Conservation (phyloP, 2,797 vertebrate species). For the Sebastes hubbsi region DNA sequence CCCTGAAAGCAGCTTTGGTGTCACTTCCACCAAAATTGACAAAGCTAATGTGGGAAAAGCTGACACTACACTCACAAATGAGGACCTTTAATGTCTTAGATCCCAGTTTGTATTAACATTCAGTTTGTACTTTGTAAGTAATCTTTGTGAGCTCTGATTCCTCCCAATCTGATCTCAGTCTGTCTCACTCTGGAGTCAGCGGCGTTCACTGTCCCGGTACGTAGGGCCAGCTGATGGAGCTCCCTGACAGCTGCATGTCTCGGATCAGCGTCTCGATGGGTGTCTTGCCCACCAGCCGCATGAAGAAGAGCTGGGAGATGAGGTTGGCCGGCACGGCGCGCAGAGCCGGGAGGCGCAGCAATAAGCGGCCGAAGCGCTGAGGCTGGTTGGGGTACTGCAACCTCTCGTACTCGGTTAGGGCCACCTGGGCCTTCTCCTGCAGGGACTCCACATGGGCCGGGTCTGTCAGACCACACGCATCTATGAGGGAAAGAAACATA, state of each 20-base stretch:
- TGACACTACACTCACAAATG: slow-evolving; percentile 5
- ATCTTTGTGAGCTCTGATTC: slow-evolving; percentile 33
- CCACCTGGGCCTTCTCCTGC: slow-evolving; percentile 97
- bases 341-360: slow-evolving; percentile 92
- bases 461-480: slow-evolving; percentile 94
- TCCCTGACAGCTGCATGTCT: slow-evolving; percentile 97
- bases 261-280: slow-evolving; percentile 97
- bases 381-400: slow-evolving; percentile 93
- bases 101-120: slow-evolving; percentile 28
- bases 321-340: slow-evolving; percentile 92
- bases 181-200: slow-evolving; percentile 20
- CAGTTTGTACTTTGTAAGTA: slow-evolving; percentile 9
- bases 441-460: slow-evolving; percentile 90
- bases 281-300: slow-evolving; percentile 96
- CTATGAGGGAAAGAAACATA: slow-evolving; percentile 66
- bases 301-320: slow-evolving; percentile 98
- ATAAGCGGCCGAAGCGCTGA: slow-evolving; percentile 92
- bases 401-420: slow-evolving; percentile 92
- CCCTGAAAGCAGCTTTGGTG: slow-evolving; percentile 47
- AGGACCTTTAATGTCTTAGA: not conserved
- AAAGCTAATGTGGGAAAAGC: slow-evolving; percentile 1
- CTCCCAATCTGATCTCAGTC: slow-evolving; percentile 39
- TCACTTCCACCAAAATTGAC: slow-evolving; percentile 15
- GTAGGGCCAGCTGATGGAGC: slow-evolving; percentile 97
- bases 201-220: slow-evolving; percentile 83